These are phyloP conservation scores for Calidris pugnax DNA, from an alignment of 2,113 vertebrate species.

Conservation along the genomic window DNA sequence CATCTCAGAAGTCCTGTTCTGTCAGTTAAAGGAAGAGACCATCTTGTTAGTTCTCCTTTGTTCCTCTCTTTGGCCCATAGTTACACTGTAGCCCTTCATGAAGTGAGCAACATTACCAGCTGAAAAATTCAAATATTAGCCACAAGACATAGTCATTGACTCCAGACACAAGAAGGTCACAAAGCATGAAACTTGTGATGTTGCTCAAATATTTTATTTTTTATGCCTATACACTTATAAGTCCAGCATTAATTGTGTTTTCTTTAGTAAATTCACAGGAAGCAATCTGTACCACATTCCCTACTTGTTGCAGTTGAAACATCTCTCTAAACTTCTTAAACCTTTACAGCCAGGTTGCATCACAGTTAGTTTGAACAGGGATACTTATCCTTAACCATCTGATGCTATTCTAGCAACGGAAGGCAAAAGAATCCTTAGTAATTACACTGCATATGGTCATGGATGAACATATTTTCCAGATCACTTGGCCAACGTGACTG, in stretches of 20 bases:
- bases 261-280: not conserved
- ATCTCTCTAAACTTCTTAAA: not conserved
- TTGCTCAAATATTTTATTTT: not conserved
- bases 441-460: not conserved
- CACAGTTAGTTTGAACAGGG: not conserved
- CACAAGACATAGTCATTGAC: not conserved
- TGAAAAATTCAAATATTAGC: not conserved
- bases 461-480: not conserved
- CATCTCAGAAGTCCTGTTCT: not conserved
- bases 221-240: not conserved
- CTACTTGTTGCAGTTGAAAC: not conserved
- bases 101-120: not conserved
- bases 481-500: not conserved
- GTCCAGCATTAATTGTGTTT: not conserved
- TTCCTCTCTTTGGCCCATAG: not conserved
- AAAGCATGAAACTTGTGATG: not conserved
- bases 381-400: not conserved
- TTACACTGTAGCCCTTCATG: not conserved
- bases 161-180: not conserved
- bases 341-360: not conserved
- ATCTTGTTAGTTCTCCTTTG: not conserved
- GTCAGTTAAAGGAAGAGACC: not conserved
- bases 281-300: not conserved
- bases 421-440: not conserved
- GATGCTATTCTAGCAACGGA: not conserved